Evolutionary conservation across 2,888 invertebrate genomes (phyloP), one percentile per base, ranked within the genome.

Genomic region (Phengaris arion): DNA sequence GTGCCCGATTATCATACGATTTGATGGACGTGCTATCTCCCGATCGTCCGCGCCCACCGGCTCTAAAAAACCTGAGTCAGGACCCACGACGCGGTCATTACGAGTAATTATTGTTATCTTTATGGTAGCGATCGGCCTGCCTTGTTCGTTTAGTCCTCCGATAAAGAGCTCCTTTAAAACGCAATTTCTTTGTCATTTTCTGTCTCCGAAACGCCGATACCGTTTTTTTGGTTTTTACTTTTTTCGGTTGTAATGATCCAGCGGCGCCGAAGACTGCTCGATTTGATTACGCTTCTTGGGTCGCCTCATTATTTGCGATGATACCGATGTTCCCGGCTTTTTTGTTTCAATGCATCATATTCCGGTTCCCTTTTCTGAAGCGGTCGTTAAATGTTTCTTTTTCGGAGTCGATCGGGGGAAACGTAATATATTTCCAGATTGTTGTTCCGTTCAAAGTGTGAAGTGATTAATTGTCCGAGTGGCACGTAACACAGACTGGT

Each of bases 41-140:
- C 81, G 86, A 93, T 93, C 92, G 82, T 83, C 86, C 84, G 86
- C 91, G 86, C 91, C 90, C 91, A 89, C 89, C 84, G 88, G 85
- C 88, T 87, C 87, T 85, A 85, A 88, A 91, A 87, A 87, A 85
- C 82, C 80, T 78, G 74, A 77, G 76, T 77, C 76, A 15, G 78
- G 77, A 88, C 86, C 85, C 88, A 86, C 87, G 87, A 87, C 85
- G 89, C 83, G 85, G 88, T 89, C 89, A 93, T 93, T 91, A 92
- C 85, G 84, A 83, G 91, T 93, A 93, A 93, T 93, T 93, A 93
- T 92, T 93, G 89, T 92, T 93, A 93, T 93, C 92, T 92, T 86
- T 89, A 89, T 90, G 85, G 92, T 91, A 91, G 92, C 92, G 89
- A 89, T 92, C 90, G 88, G 84, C 86, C 85, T 87, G 87, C 87